Evolutionary conservation across 2,113 vertebrate genomes (phyloP).

Genomic region (Numenius arquata): DNA sequence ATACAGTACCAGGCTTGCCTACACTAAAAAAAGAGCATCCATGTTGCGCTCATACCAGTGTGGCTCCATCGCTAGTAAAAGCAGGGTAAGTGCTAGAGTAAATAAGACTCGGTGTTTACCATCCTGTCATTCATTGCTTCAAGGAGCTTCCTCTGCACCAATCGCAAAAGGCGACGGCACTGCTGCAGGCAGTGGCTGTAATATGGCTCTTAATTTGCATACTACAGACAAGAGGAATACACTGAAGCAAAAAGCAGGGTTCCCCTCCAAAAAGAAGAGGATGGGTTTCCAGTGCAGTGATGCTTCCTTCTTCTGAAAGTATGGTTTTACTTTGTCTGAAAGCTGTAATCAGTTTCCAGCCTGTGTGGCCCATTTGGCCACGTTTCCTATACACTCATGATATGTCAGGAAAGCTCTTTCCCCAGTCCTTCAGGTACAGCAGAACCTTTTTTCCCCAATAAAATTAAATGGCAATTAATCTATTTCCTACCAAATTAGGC

Average conservation of each 20-base stretch:
- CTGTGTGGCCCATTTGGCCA: background rate
- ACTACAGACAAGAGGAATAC: background rate
- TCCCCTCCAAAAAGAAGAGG: background rate
- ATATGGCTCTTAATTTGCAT: background rate
- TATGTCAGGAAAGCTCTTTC: background rate
- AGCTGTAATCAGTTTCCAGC: background rate
- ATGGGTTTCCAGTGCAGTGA: background rate
- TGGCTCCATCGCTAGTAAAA: background rate
- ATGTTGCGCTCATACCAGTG: background rate
- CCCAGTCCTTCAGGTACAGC: background rate
- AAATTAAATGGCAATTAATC: background rate
- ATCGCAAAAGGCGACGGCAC: background rate
- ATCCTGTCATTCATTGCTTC: background rate
- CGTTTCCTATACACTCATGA: background rate
- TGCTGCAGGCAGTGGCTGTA: background rate
- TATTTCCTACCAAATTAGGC: background rate
- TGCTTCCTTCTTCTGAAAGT: background rate
- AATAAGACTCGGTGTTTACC: slow-evolving; percentile 2
- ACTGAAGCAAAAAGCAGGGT: background rate
- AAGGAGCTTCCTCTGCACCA: background rate
- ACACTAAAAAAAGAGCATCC: background rate
- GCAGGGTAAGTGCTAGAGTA: background rate
- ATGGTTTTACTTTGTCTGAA: background rate
- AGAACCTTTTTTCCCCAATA: background rate
- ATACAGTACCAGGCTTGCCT: background rate